Percentiles rank a stretch among this genome's conserved stretches.
Conservation (phyloP, 53 echinoderm and acorn worm species). For the Pentamera pediparva region DNA sequence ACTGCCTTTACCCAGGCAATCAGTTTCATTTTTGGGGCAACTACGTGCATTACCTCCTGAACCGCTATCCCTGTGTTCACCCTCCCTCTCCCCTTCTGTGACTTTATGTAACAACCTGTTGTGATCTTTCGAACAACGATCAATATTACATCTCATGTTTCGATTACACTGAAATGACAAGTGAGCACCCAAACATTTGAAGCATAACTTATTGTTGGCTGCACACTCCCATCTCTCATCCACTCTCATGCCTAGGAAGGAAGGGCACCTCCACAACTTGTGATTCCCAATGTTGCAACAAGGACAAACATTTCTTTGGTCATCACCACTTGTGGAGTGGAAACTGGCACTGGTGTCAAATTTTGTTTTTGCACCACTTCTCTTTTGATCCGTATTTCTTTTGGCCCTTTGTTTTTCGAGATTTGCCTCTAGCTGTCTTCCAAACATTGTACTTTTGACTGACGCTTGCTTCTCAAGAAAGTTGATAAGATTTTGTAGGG, state of each 20-base stretch:
- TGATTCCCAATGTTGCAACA: conserved; percentile 19
- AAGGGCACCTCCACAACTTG: conserved; percentile 2
- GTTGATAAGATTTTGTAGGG: neutral
- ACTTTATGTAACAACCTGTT: conserved; percentile 22
- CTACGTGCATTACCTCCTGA: neutral
- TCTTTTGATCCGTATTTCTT: neutral
- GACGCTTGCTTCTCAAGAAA: conserved; percentile 9
- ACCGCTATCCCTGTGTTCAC: neutral
- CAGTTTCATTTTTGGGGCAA: neutral
- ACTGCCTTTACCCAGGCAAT: neutral
- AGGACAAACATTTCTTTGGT: neutral
- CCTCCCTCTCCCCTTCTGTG: neutral
- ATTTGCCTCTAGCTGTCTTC: conserved; percentile 9
- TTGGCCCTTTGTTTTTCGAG: conserved; percentile 8
- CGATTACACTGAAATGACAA: conserved; percentile 13
- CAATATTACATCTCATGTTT: conserved; percentile 16
- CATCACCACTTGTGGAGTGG: neutral
- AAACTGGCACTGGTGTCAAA: neutral
- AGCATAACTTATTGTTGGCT: conserved; percentile 11
- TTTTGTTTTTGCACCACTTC: neutral
- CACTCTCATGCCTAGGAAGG: neutral
- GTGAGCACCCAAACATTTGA: conserved; percentile 29
- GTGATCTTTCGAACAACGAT: conserved; percentile 11
- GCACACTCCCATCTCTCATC: conserved; percentile 27
- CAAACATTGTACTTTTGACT: conserved; percentile 19